Conservation (phyloP, 2,113 vertebrate species). For the Stigmatopora nigra region DNA sequence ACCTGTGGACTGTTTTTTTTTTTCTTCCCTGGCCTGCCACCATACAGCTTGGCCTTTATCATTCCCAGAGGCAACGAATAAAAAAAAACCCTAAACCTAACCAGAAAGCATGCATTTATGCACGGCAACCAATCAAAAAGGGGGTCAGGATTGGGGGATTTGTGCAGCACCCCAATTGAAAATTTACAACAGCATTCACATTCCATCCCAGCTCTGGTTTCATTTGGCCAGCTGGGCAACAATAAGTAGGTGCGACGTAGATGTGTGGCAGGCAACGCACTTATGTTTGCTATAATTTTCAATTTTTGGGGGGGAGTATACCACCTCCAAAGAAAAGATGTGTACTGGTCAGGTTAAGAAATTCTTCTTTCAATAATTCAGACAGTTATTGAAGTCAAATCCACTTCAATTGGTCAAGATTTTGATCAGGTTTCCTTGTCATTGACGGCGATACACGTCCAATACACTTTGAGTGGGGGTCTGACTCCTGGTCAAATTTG, state of each 20-base stretch:
- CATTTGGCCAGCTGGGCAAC: constrained; percentile 54
- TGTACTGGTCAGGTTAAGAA: not conserved
- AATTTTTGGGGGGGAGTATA: not conserved
- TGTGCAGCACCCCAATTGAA: constrained; percentile 39
- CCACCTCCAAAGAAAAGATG: not conserved
- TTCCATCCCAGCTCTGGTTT: constrained; percentile 52
- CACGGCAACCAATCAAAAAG: constrained; percentile 64
- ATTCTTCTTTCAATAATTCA: too few relatives aligned
- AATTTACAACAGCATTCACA: constrained; percentile 56
- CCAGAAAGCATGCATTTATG: constrained; percentile 15
- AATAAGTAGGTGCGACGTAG: constrained; percentile 42
- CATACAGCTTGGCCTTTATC: constrained; percentile 62
- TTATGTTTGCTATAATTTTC: constrained; percentile 5
- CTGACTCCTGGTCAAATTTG: too few relatives aligned
- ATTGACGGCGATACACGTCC: too few relatives aligned
- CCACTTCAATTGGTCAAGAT: too few relatives aligned
- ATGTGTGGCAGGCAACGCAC: constrained; percentile 31
- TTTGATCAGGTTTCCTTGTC: too few relatives aligned
- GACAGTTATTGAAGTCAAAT: too few relatives aligned
- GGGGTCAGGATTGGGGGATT: constrained; percentile 5
- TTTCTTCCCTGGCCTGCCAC: constrained; percentile 51
- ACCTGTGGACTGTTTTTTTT: constrained; percentile 51
- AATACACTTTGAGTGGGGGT: too few relatives aligned
- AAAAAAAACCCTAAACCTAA: not conserved
- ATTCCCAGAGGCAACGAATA: constrained; percentile 40